A percentile compares a stretch with the other conserved stretches of the same genome.
Evolutionary conservation across 2,113 vertebrate genomes (phyloP).

Genomic region (Caloenas nicobarica): DNA sequence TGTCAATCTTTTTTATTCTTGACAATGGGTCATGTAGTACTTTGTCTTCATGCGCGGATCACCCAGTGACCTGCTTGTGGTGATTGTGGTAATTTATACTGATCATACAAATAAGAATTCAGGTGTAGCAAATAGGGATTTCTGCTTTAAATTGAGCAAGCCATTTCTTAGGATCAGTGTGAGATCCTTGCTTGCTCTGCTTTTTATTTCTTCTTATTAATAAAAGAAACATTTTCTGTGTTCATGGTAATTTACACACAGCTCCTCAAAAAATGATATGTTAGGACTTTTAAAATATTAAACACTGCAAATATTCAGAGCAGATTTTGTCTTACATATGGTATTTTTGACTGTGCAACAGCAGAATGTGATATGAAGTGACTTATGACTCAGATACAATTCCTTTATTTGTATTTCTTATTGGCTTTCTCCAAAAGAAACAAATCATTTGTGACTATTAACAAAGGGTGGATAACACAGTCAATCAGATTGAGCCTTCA

Average conservation of each 20-base stretch:
- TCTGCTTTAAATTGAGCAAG: background rate
- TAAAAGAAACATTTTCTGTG: conserved; percentile 13
- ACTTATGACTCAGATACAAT: conserved; percentile 1
- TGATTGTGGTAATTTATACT: background rate
- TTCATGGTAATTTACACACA: background rate
- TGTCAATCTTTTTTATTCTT: background rate
- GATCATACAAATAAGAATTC: background rate
- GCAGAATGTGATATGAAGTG: background rate
- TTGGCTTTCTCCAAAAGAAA: background rate
- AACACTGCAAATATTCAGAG: background rate
- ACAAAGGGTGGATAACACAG: conserved; percentile 1
- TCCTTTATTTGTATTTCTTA: conserved; percentile 10
- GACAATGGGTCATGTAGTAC: background rate
- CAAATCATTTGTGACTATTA: conserved; percentile 35
- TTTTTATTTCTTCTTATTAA: background rate
- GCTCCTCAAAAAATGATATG: background rate
- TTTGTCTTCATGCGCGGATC: background rate
- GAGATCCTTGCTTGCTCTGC: background rate
- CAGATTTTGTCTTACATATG: background rate
- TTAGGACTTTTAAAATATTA: background rate
- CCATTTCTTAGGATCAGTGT: background rate
- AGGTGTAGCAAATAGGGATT: background rate
- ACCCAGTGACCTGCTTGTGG: background rate
- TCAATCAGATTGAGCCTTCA: conserved; percentile 1
- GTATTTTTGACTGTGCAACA: background rate